These are phyloP conservation scores for Neotragus moschatus DNA, from an alignment of 2,113 vertebrate genomes.

Conservation along the genomic window DNA sequence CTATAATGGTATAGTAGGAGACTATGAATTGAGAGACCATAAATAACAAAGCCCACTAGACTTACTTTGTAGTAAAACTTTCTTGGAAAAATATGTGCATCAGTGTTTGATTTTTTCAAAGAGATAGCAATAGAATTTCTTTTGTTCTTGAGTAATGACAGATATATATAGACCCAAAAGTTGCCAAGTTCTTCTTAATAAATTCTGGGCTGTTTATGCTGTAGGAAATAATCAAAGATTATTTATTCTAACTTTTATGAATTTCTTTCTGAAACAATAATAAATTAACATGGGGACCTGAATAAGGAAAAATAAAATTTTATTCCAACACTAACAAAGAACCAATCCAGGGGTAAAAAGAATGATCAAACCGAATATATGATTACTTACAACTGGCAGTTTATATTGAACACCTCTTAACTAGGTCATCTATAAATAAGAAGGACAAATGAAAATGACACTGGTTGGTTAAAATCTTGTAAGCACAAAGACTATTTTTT, in stretches of 20 bases:
- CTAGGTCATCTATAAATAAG: neutral
- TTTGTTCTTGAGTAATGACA: neutral
- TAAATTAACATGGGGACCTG: neutral
- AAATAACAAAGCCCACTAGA: neutral
- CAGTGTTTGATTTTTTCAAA: neutral
- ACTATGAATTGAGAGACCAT: neutral
- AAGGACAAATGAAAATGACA: neutral
- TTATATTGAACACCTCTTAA: neutral
- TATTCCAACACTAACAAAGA: neutral
- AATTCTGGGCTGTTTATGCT: neutral
- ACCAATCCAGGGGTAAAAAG: neutral
- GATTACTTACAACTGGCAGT: neutral
- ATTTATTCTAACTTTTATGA: neutral
- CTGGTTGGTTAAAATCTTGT: neutral
- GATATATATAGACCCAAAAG: neutral
- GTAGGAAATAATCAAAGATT: neutral
- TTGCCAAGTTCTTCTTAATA: neutral
- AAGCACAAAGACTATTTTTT: neutral
- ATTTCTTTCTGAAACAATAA: neutral
- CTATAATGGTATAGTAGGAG: neutral
- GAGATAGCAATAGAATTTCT: neutral
- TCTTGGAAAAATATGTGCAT: neutral
- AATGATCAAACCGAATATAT: neutral
- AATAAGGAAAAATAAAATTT: neutral
- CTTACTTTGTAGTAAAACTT: neutral